Evolutionary conservation across 2,113 vertebrate species (phyloP), one percentile per base, ranked within the genome.

Genomic region (Oxyruncus cristatus): DNA sequence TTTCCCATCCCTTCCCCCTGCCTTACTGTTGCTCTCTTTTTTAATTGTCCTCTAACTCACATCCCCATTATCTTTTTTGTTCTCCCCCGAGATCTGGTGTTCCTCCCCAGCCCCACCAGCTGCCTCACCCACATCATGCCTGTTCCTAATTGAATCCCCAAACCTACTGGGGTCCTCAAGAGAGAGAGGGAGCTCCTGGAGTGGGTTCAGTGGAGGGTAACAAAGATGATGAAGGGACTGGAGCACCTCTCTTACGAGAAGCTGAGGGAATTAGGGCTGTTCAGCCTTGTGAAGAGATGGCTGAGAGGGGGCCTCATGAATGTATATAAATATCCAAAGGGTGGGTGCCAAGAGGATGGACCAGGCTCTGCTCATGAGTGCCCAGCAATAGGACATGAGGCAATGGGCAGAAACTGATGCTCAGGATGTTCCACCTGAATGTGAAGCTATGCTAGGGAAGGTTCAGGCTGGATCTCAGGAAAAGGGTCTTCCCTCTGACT

Each of bases 61-160:
- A 33, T 1, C 2, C 37, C 33, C 3, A 0, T 7, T 46, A 11
- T 23, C 27, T 20, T n/a, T 37, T 15, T 46, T 2, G 0, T 61
- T n/a, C 24, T 73, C 18, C 55, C 6, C 5, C 3, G 22, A 30
- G 28, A 35, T 13, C 1, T 14, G n/a, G 56, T 3, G 0, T 23
- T 26, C 42, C 42, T 35, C 37, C 41, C 52, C 72, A 58, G 18
- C 18, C 33, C 73, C 44, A 22, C 8, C 3, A 26, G 14, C 41
- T 13, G 6, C 9, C 56, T 49, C 71, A 9, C 28, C 7, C 39
- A 33, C 42, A 0, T 1, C 26, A 37, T 5, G 16, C 23, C 73
- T 12, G 5, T 8, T 73, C 66, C 50, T 3, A 20, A 14, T 22
- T 1, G 27, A 74, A 52, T 22, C 30, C 46, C 44, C 70, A 33